Percentiles rank a stretch among this genome's conserved stretches.
Conservation (phyloP, 2,797 vertebrate species). For the Acipenser ruthenus region DNA sequence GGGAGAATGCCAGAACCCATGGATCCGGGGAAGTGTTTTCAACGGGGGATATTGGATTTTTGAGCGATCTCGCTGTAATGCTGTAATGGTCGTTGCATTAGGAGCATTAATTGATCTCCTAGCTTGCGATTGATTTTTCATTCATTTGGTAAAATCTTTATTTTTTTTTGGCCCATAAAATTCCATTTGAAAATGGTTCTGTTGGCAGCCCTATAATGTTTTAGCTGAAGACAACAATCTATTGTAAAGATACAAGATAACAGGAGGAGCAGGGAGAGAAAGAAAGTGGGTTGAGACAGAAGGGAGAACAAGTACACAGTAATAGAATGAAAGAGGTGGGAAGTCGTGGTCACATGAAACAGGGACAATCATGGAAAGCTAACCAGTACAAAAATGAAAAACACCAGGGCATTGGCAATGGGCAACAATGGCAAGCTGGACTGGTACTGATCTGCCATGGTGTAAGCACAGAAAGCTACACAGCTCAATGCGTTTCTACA, state of each 20-base stretch:
- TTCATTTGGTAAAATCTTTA: not conserved
- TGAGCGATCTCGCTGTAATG: not conserved
- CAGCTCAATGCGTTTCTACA: no score
- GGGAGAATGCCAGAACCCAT: not conserved
- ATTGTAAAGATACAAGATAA: not conserved
- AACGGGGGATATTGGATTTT: not conserved
- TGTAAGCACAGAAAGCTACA: no score
- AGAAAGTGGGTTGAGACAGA: not conserved
- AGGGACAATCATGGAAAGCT: no score
- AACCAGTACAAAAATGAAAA: no score
- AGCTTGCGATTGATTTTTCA: slow-evolving; percentile 1
- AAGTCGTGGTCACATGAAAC: no score
- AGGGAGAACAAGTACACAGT: not conserved
- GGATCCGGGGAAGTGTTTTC: not conserved
- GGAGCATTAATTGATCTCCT: not conserved
- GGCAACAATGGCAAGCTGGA: no score
- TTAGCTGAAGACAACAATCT: not conserved
- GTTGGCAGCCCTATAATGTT: not conserved
- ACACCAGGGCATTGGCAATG: no score
- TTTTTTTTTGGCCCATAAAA: not conserved
- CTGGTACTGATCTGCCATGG: no score
- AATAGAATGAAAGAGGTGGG: no score
- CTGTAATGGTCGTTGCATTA: not conserved
- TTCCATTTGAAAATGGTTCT: not conserved
- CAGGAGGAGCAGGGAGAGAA: not conserved